A percentile compares a stretch with the other conserved stretches of the same genome.
Conservation (phyloP, 2,113 vertebrate genomes). For the human (Homo sapiens) region GRCh38 chr2:36703001-36703500, state of each 20-base stretch:
- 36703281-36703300: no score
- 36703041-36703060: neutral
- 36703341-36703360: accelerated
- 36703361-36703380: neutral
- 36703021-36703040: neutral
- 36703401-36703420: neutral
- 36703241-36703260: neutral
- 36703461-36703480: neutral
- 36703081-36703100: no score
- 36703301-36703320: neutral
- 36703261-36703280: neutral
- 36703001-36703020: neutral
- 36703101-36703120: neutral
- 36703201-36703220: neutral
- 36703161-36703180: neutral
- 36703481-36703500: constrained; percentile 14
- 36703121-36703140: neutral
- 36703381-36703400: neutral
- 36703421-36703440: neutral
- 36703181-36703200: neutral
- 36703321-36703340: neutral
- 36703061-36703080: neutral
- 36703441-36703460: neutral
- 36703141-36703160: neutral
- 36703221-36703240: neutral